Conservation (phyloP, 2,797 vertebrate species). For the Sciurus carolinensis region DNA sequence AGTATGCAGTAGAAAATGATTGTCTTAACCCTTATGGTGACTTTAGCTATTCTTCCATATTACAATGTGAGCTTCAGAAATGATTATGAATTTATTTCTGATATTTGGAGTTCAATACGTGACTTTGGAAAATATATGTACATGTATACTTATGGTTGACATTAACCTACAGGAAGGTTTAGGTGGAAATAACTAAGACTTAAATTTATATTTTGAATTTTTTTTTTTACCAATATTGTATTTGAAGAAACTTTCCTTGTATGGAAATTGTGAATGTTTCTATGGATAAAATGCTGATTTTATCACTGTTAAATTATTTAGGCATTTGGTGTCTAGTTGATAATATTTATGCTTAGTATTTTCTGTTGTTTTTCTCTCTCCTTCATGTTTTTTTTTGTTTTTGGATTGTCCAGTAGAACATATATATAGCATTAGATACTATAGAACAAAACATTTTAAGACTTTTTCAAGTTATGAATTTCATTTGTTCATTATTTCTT, state of each 20-base stretch:
- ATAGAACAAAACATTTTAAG: slow-evolving; percentile 47
- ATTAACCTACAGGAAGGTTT: slow-evolving; percentile 22
- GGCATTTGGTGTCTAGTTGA: slow-evolving; percentile 17
- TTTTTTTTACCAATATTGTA: background rate
- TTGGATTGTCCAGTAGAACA: background rate
- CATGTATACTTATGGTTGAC: background rate
- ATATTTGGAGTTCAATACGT: slow-evolving; percentile 22
- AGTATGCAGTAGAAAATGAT: slow-evolving; percentile 84
- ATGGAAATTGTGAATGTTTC: slow-evolving; percentile 2
- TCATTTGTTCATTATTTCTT: slow-evolving; percentile 21
- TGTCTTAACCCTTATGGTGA: slow-evolving; percentile 83
- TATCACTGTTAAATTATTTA: slow-evolving; percentile 53
- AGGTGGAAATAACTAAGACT: slow-evolving; percentile 1
- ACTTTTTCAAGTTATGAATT: slow-evolving; percentile 41
- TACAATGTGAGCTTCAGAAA: background rate
- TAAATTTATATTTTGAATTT: slow-evolving; percentile 52
- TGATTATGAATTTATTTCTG: slow-evolving; percentile 50
- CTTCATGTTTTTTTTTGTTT: slow-evolving; percentile 19
- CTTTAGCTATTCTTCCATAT: slow-evolving; percentile 23
- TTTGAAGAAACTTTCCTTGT: slow-evolving; percentile 53
- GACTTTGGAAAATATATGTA: slow-evolving; percentile 43
- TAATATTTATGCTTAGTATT: background rate
- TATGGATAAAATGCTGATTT: slow-evolving; percentile 18
- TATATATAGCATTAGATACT: slow-evolving; percentile 35
- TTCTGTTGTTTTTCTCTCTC: slow-evolving; percentile 25